Evolutionary conservation across 2,797 vertebrate genomes (phyloP).

Genomic region (Acropternis orthonyx): DNA sequence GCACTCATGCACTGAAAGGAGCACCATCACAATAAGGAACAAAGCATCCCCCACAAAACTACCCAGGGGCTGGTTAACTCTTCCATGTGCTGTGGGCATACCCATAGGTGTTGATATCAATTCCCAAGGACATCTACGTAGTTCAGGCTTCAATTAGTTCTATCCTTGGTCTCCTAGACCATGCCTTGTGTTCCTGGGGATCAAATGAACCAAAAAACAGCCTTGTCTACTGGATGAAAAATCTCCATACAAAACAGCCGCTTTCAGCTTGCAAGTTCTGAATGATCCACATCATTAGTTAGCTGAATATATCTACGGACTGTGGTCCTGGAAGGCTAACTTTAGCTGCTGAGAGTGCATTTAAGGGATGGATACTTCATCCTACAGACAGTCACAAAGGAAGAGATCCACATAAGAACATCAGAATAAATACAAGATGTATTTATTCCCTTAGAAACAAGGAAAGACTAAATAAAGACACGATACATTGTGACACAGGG

Average conservation of each 20-base stretch:
- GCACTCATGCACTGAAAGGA: background rate
- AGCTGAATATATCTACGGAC: background rate
- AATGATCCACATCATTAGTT: background rate
- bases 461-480: background rate
- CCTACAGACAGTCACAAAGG: background rate
- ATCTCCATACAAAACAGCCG: background rate
- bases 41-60: background rate
- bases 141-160: background rate
- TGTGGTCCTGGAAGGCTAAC: background rate
- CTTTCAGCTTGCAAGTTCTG: background rate
- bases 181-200: background rate
- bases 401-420: background rate
- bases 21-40: background rate
- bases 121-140: background rate
- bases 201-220: background rate
- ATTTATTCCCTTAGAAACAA: background rate
- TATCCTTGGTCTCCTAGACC: background rate
- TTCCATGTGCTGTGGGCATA: fast-evolving
- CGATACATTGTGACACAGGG: background rate
- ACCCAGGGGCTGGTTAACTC: background rate
- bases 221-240: background rate
- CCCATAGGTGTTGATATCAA: background rate
- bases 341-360: background rate
- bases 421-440: background rate
- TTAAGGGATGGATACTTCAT: background rate